Percentiles rank a stretch among this genome's conserved stretches.
Conservation (phyloP, 2,797 vertebrate genomes). For the Coregonus ussuriensis region DNA sequence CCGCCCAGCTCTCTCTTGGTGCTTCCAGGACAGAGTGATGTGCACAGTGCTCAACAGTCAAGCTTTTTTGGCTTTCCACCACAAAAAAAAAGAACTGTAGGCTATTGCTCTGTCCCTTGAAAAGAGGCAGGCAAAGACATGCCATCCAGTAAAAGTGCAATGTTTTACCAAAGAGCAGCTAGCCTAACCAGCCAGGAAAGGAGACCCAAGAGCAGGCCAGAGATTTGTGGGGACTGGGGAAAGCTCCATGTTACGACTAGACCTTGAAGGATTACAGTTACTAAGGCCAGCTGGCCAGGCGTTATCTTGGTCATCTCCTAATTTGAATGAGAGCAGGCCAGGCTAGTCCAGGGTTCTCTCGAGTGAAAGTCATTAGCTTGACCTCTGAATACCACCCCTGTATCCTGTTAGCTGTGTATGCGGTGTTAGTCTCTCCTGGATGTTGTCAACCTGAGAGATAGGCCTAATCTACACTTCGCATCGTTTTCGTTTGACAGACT, state of each 20-base stretch:
- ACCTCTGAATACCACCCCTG: slow-evolving; percentile 67
- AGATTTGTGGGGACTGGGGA: slow-evolving; percentile 42
- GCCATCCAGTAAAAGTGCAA: too few species aligned
- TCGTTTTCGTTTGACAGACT: slow-evolving; percentile 31
- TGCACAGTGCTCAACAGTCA: not conserved
- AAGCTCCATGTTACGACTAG: slow-evolving; percentile 45
- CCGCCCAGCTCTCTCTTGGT: not conserved
- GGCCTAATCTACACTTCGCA: not conserved
- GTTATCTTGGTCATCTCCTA: slow-evolving; percentile 69
- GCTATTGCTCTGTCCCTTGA: too few species aligned
- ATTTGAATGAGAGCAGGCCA: slow-evolving; percentile 72
- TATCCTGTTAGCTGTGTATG: slow-evolving; percentile 56
- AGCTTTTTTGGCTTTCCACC: slow-evolving; percentile 4
- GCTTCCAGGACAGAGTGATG: not conserved
- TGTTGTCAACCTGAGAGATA: not conserved
- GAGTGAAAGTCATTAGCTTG: slow-evolving; percentile 73
- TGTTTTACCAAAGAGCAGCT: too few species aligned
- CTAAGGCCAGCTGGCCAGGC: slow-evolving; percentile 67
- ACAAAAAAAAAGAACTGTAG: not conserved
- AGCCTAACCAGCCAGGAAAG: not conserved
- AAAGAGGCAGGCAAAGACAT: too few species aligned
- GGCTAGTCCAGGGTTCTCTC: slow-evolving; percentile 48
- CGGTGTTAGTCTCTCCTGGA: not conserved
- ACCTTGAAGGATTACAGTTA: slow-evolving; percentile 70
- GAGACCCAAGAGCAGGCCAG: slow-evolving; percentile 23